Evolutionary conservation across 2,888 invertebrate species (phyloP).

Genomic region (Polymixis lichenea): DNA sequence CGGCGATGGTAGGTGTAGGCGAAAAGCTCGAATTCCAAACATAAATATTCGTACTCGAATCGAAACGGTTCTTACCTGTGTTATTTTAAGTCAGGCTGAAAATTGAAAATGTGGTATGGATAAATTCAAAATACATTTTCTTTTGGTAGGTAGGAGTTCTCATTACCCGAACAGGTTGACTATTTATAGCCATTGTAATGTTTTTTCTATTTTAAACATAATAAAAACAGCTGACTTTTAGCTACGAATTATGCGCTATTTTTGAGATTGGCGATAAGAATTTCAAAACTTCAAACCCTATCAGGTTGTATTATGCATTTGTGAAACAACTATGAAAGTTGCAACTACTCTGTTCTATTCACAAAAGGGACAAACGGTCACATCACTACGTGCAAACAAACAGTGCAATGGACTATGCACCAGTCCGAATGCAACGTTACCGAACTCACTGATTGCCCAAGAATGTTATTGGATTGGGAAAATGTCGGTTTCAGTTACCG

Average conservation of each 20-base stretch:
- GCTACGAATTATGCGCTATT: background rate
- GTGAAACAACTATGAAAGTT: background rate
- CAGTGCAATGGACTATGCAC: conserved; percentile 31
- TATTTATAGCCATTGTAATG: background rate
- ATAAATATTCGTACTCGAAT: conserved; percentile 19
- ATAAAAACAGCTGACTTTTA: background rate
- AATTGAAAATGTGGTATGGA: background rate
- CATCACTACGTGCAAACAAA: conserved; percentile 36
- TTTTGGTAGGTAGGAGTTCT: background rate
- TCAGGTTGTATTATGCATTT: background rate
- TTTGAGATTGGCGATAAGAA: background rate
- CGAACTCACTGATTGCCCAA: conserved; percentile 39
- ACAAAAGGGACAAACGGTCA: conserved; percentile 2
- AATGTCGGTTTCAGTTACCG: conserved; percentile 12
- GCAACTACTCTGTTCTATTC: background rate
- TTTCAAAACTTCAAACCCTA: background rate
- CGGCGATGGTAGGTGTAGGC: background rate
- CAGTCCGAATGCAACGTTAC: conserved; percentile 12
- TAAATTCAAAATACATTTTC: conserved; percentile 4
- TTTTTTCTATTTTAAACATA: too few species aligned
- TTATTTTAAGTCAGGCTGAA: conserved; percentile 20
- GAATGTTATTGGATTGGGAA: conserved; percentile 41
- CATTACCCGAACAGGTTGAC: too few species aligned
- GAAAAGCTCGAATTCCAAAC: conserved; percentile 8
- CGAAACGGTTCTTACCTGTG: background rate